Evolutionary conservation across 2,888 invertebrate genomes (phyloP).

Genomic region (Pollenia amentaria): DNA sequence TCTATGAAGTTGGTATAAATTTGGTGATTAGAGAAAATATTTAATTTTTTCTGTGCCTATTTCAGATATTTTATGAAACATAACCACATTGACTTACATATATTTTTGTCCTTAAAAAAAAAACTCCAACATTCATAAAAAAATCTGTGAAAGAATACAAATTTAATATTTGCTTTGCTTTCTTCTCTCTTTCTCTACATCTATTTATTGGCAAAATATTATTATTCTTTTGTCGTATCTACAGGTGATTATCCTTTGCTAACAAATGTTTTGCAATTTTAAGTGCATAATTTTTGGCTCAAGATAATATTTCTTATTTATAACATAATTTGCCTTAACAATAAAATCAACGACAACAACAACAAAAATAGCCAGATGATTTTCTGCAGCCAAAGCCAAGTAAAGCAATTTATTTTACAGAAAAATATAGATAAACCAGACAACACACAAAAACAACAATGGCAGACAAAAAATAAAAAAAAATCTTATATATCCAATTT

Average conservation of each 20-base stretch:
- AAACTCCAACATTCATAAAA: no score
- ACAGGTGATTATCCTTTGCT: slow-evolving; percentile 60
- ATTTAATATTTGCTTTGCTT: no score
- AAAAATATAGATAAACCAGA: slow-evolving; percentile 12
- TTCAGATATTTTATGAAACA: no score
- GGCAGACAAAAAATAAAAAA: not conserved
- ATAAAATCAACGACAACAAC: slow-evolving; percentile 18
- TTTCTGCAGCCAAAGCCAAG: slow-evolving; percentile 41
- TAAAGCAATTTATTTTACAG: slow-evolving; percentile 28
- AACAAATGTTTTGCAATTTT: slow-evolving; percentile 59
- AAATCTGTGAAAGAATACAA: no score
- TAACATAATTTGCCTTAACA: slow-evolving; percentile 53
- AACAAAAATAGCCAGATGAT: slow-evolving; percentile 28
- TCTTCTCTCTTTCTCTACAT: not conserved
- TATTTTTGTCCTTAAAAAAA: no score
- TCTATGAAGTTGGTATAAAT: no score
- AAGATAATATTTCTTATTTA: slow-evolving; percentile 42
- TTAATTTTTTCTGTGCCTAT: no score
- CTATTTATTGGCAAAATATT: slow-evolving; percentile 5
- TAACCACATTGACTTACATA: no score
- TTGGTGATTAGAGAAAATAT: no score
- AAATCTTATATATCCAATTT: slow-evolving; percentile 70
- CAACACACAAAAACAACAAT: slow-evolving; percentile 2
- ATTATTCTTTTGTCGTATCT: not conserved
- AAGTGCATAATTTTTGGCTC: slow-evolving; percentile 55